Base-by-base conservation (phyloP, 2,113 vertebrate genomes). In the Myrmecobius fasciatus region DNA sequence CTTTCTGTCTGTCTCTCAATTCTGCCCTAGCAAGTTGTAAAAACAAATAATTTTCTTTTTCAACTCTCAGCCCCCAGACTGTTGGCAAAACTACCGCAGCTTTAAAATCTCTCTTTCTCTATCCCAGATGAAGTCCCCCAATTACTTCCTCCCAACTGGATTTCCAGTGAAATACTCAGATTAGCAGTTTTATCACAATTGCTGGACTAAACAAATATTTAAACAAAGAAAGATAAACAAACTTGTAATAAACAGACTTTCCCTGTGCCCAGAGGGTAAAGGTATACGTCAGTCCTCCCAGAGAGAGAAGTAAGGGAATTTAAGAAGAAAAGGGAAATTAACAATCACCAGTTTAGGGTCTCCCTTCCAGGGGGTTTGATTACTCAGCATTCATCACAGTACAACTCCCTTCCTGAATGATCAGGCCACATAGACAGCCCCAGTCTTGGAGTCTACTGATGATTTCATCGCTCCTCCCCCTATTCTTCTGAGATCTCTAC, bases 111-210 rank as follows among this genome's bases (percentile, higher is more conserved):
- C 2, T 24, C n/a, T 83, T 67, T 67, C n/a, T 83, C 67, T 8
- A n/a, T 43, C 67, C 31, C n/a, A 24, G 67, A 43, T 24, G n/a
- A 83, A 83, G 17, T 83, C 67, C 67, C 26, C 67, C 67, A 83
- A 43, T 43, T 8, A 43, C n/a, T 83, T 83, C 67, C 67, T 83
- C 36, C 67, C 67, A 43, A 83, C n/a, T 43, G 67, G 5, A 83
- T 83, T 83, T 83, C 1, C 67, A 24, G 67, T 22, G n/a, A 43
- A 43, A 43, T 20, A 43, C 67, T 22, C n/a, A 83, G 67, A 43
- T 83, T 83, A 83, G 67, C 67, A 83, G 67, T 83, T 83, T 83
- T 83, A 83, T 83, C 67, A 83, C 67, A 83, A 83, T 83, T 43
- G 67, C 67, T 83, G 43, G 67, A 83, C n/a, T 43, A 83, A 83